phyloP scores from a whole-genome alignment of 2,888 invertebrate species.

The Protodeltote pygarga region DNA sequence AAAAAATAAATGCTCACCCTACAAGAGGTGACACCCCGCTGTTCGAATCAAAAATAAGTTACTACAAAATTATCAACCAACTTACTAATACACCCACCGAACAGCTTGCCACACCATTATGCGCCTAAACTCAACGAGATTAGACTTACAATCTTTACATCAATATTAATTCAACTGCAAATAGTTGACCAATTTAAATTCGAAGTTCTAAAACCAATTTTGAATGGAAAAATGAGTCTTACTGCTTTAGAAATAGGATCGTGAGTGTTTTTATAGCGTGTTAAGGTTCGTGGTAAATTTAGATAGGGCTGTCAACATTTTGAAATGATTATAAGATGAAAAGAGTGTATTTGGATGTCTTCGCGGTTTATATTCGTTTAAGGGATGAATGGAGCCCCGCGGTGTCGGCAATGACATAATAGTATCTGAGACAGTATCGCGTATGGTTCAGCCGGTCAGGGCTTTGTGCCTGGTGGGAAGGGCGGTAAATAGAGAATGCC shows the following conservation, averaged over 20 bases:
- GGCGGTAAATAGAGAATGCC: too few relatives aligned
- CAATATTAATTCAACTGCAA: conserved; percentile 6
- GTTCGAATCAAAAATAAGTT: conserved; percentile 52
- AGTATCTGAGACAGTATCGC: not conserved
- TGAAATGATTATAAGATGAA: conserved; percentile 49
- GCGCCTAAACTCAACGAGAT: not conserved
- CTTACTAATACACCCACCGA: conserved; percentile 1
- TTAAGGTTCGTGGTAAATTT: not conserved
- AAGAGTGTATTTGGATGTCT: conserved; percentile 29
- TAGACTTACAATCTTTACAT: not conserved
- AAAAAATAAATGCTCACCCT: conserved; percentile 14
- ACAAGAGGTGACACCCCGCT: conserved; percentile 39
- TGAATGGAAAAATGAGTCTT: conserved; percentile 1
- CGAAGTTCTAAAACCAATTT: not conserved
- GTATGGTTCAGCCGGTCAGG: too few relatives aligned
- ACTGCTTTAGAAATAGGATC: rapidly evolving
- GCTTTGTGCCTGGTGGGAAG: too few relatives aligned
- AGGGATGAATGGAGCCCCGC: conserved; percentile 5
- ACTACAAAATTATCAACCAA: conserved; percentile 24
- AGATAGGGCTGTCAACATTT: conserved; percentile 45
- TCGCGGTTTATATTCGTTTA: conserved; percentile 25
- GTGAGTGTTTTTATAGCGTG: not conserved
- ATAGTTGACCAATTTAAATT: conserved; percentile 5
- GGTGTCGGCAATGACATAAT: conserved; percentile 8
- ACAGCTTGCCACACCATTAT: not conserved